Conservation (phyloP, 2,113 vertebrate genomes). For the Caloenas nicobarica region DNA sequence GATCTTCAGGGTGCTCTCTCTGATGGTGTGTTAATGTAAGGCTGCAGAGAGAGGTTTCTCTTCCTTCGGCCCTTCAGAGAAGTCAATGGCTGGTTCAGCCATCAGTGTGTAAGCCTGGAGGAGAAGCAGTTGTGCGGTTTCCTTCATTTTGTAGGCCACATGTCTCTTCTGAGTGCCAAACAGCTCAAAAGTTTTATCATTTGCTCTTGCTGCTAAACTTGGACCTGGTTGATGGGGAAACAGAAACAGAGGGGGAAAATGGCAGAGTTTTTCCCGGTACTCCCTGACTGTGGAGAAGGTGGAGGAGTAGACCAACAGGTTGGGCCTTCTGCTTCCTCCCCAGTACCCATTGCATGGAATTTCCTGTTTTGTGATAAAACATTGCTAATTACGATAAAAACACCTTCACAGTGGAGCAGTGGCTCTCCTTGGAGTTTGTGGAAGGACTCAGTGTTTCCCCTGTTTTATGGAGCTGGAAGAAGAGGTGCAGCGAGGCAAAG, state of each 20-base stretch:
- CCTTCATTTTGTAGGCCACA: accelerated
- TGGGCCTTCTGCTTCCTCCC: neutral
- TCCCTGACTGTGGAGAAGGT: neutral
- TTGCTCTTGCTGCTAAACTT: neutral
- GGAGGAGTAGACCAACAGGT: neutral
- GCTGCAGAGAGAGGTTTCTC: neutral
- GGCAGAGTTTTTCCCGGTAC: neutral
- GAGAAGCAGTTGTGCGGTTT: neutral
- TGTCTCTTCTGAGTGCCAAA: neutral
- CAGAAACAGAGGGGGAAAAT: neutral
- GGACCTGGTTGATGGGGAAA: neutral
- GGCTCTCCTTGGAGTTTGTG: neutral
- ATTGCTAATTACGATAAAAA: neutral
- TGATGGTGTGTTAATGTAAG: neutral
- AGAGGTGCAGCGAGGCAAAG: neutral
- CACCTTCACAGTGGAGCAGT: accelerated
- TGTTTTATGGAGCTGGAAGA: accelerated
- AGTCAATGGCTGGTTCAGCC: neutral
- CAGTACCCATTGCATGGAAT: accelerated
- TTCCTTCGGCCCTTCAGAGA: neutral
- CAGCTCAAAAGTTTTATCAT: neutral
- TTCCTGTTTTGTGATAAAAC: neutral
- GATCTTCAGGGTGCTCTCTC: neutral
- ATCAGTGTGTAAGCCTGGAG: accelerated
- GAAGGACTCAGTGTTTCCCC: neutral